Conservation (phyloP, 2,797 vertebrate genomes). For the Diglossa cyanea region DNA sequence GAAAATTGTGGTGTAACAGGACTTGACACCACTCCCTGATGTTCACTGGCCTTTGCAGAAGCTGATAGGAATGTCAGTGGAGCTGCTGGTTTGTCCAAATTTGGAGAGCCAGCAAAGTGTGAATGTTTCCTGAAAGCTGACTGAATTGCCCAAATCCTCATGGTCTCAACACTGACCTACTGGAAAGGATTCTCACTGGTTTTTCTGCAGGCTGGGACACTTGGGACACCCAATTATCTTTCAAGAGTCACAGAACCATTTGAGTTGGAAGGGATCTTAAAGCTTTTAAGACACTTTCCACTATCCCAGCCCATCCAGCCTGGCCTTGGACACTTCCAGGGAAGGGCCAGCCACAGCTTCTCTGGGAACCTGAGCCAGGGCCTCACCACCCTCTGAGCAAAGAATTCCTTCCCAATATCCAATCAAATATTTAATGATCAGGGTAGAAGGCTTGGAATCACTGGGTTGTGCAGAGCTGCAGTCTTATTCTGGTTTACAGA, state of each 20-base stretch:
- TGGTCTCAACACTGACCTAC: neutral
- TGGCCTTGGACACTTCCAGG: neutral
- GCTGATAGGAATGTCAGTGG: neutral
- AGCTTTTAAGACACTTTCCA: neutral
- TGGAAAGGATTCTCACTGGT: neutral
- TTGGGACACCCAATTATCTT: neutral
- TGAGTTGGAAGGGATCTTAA: neutral
- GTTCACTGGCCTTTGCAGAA: neutral
- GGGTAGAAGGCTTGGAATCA: neutral
- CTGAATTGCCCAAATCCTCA: neutral
- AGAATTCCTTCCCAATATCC: neutral
- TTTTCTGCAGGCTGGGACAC: neutral
- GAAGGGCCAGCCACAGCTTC: neutral
- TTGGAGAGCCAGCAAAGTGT: neutral
- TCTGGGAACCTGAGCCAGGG: neutral
- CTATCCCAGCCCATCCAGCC: fast-evolving
- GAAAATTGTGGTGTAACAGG: neutral
- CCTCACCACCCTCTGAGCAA: neutral
- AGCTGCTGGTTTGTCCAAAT: neutral
- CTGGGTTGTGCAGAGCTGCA: neutral
- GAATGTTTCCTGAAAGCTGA: neutral
- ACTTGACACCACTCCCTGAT: neutral
- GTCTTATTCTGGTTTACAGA: neutral
- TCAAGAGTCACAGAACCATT: neutral
- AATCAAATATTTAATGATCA: neutral